Conservation (phyloP, 2,113 vertebrate genomes). For the Seriola dumerili region DNA sequence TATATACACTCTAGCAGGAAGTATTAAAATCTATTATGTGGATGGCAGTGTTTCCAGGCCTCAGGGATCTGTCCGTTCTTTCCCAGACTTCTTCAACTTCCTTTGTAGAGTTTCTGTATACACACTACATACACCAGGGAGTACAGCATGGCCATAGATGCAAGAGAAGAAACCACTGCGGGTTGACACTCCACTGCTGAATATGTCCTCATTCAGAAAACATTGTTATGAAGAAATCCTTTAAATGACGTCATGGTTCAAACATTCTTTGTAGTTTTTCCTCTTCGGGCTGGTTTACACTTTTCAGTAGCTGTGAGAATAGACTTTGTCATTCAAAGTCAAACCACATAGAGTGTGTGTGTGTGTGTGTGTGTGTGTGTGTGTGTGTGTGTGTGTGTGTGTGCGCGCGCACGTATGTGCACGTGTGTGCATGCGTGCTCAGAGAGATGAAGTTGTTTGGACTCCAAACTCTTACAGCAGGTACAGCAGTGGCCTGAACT, state of each 20-base stretch:
- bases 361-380: conserved; percentile 1
- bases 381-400: background rate
- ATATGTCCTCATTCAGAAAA: conserved; percentile 34
- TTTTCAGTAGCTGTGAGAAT: background rate
- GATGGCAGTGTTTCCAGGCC: conserved; percentile 31
- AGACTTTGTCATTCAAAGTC: conserved; percentile 6
- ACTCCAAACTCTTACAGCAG: background rate
- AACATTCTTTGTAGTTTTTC: conserved; percentile 22
- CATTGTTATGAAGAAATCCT: conserved; percentile 4
- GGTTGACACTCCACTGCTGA: conserved; percentile 9
- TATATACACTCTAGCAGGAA: background rate
- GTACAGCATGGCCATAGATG: conserved; percentile 29
- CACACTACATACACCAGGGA: conserved; percentile 7
- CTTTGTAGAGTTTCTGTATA: conserved; percentile 11
- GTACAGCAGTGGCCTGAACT: background rate
- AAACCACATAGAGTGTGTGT: background rate
- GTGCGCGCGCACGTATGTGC: background rate
- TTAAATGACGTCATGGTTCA: background rate
- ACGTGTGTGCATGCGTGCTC: too few relatives aligned
- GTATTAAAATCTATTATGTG: conserved; percentile 24
- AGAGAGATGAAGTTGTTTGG: conserved; percentile 29
- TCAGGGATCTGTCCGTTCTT: conserved; percentile 30
- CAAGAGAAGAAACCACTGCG: conserved; percentile 11
- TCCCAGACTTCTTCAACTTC: conserved; percentile 10
- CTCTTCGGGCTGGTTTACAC: background rate